phyloP scores from a whole-genome alignment of 1,140 invertebrate genomes.

The Drosophila tropicalis region DNA sequence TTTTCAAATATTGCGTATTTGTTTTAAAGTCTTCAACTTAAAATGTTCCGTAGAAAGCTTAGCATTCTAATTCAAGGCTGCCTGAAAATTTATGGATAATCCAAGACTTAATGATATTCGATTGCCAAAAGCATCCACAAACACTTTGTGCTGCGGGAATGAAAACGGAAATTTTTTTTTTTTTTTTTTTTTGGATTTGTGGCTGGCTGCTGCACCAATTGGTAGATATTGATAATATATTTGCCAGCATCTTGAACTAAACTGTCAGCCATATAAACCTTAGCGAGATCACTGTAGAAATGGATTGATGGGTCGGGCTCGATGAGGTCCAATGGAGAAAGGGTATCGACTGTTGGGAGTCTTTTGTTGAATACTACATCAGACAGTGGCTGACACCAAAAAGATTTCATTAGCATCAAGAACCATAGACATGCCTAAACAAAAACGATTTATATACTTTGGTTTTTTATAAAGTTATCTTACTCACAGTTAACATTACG shows the following conservation, averaged over 20 bases:
- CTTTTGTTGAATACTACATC: neutral
- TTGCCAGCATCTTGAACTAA: constrained; percentile 39
- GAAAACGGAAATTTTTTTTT: constrained; percentile 35
- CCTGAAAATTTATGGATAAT: constrained; percentile 52
- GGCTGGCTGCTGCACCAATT: constrained; percentile 32
- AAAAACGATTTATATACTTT: neutral
- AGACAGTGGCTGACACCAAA: neutral
- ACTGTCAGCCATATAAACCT: neutral
- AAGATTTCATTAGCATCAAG: neutral
- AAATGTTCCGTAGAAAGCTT: no score
- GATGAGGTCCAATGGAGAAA: neutral
- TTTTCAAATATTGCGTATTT: neutral
- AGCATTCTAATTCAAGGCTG: neutral
- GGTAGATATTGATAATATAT: constrained; percentile 23
- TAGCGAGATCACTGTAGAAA: constrained; percentile 19
- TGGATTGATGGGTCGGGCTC: neutral
- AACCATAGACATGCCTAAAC: neutral
- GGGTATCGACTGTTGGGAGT: neutral
- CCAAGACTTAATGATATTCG: constrained; percentile 48
- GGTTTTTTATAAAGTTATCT: neutral
- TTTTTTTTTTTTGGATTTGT: constrained; percentile 50
- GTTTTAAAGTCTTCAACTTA: no score
- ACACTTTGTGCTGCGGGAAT: constrained; percentile 23
- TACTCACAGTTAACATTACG: neutral
- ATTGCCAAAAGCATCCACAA: constrained; percentile 57